These are phyloP conservation scores for Aleadryas rufinucha DNA, from an alignment of 2,113 vertebrate species.

Conservation along the genomic window DNA sequence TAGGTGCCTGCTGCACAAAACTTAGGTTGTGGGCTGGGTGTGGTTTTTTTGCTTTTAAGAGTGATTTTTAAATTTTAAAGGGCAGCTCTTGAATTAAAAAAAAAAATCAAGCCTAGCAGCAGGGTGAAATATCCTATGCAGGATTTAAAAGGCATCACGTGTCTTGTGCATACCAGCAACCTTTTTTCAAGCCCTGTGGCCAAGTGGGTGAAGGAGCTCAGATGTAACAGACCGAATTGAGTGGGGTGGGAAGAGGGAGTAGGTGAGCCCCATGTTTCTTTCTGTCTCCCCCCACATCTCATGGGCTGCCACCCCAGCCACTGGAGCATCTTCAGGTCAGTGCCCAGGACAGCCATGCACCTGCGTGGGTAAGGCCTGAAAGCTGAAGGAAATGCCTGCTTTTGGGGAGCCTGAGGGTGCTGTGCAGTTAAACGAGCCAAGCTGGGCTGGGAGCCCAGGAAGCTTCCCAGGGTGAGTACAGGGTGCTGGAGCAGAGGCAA, in stretches of 20 bases:
- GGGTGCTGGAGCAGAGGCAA: background rate
- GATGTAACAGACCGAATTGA: background rate
- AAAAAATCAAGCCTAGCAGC: background rate
- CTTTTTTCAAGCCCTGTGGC: background rate
- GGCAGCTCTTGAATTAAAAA: background rate
- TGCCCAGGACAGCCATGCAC: background rate
- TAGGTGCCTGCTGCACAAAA: constrained; percentile 34
- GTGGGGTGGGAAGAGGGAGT: background rate
- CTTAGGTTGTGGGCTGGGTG: background rate
- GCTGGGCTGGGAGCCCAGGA: background rate
- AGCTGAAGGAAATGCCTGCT: background rate
- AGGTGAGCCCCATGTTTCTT: background rate
- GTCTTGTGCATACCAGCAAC: background rate
- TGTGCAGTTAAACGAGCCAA: background rate
- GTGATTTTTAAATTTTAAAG: constrained; percentile 24
- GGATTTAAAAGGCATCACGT: constrained; percentile 18
- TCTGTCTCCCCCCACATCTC: background rate
- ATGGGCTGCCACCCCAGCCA: background rate
- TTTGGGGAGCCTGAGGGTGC: background rate
- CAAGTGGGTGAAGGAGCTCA: background rate
- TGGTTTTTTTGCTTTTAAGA: background rate
- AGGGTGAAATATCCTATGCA: background rate
- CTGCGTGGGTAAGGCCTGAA: background rate
- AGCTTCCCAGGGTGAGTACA: background rate
- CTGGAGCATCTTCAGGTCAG: accelerated